Conservation (phyloP, 2,888 invertebrate genomes). For the Ceraclea dissimilis region DNA sequence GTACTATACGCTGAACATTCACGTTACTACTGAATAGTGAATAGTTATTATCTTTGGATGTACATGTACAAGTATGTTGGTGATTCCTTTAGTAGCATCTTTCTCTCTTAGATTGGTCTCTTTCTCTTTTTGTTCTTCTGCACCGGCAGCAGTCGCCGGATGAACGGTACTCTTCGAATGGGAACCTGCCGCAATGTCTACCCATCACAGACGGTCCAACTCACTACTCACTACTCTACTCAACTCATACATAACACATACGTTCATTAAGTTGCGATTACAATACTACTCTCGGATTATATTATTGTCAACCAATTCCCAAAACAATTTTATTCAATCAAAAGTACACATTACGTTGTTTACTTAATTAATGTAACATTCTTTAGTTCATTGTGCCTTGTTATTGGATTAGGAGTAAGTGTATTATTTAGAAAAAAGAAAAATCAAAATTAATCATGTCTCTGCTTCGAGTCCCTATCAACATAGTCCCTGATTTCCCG, state of each 20-base stretch:
- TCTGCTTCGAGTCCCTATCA: no score
- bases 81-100: constrained; percentile 1
- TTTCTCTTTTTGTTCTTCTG: not conserved
- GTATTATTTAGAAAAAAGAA: no score
- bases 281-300: no score
- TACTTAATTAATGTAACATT: no score
- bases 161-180: constrained; percentile 10
- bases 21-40: not conserved
- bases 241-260: not conserved
- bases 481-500: no score
- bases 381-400: no score
- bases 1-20: not conserved
- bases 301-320: no score
- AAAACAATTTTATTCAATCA: no score
- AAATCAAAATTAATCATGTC: no score
- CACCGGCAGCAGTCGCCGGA: constrained; percentile 1
- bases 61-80: not conserved
- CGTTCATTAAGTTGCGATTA: no score
- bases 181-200: constrained; percentile 17
- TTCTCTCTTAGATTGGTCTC: not conserved
- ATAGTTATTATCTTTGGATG: not conserved
- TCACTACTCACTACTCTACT: not conserved
- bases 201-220: constrained; percentile 5
- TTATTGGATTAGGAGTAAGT: no score
- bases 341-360: no score